Evolutionary conservation across 2,113 vertebrate genomes (phyloP).

Genomic region (Boulengeromyrus knoepffleri): DNA sequence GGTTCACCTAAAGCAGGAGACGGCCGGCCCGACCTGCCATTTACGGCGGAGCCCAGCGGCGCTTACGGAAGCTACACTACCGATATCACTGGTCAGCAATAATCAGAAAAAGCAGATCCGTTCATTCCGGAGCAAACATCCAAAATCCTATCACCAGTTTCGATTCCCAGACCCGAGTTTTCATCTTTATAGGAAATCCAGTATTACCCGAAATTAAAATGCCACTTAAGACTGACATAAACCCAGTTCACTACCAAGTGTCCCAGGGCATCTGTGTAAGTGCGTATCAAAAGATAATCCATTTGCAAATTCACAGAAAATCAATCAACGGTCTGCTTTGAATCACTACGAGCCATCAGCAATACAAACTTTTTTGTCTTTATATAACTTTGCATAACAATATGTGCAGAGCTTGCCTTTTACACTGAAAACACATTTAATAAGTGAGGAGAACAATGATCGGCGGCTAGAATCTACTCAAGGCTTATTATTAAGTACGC

Average conservation of each 20-base stretch:
- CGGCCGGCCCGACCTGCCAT: not conserved
- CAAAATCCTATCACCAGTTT: not conserved
- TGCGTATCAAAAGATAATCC: not conserved
- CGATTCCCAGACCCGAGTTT: not conserved
- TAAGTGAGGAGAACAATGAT: not conserved
- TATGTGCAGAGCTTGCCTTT: conserved; percentile 4
- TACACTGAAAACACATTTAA: not conserved
- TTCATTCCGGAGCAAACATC: not conserved
- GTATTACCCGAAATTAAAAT: not conserved
- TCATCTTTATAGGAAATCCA: not conserved
- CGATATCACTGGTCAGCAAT: not conserved
- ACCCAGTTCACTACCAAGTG: not conserved
- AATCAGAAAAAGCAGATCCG: not conserved
- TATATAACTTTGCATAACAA: not conserved
- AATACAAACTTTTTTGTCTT: not conserved
- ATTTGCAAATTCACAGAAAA: conserved; percentile 3
- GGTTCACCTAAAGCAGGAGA: not conserved
- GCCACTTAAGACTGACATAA: not conserved
- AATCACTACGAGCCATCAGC: not conserved
- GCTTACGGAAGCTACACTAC: not conserved
- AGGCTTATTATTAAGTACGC: not conserved
- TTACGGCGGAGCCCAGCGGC: not conserved
- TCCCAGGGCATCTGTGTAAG: not conserved
- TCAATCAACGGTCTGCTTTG: not conserved
- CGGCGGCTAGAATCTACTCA: not conserved